A percentile compares a stretch with the other conserved stretches of the same genome.
phyloP scores from a whole-genome alignment of 2,797 vertebrate species.

The Xiphophorus birchmanni region DNA sequence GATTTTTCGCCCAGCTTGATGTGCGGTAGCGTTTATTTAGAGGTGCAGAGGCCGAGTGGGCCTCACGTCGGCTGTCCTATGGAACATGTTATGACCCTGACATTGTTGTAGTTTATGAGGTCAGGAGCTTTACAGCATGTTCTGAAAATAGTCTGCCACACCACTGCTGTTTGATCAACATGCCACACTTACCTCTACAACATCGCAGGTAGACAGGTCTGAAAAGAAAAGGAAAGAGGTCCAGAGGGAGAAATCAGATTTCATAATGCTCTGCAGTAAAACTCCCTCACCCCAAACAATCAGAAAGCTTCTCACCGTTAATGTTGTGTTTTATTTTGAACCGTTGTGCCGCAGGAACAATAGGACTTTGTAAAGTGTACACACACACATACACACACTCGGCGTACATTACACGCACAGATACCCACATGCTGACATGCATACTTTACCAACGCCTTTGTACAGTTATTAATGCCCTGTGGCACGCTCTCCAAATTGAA shows the following conservation, averaged over 20 bases:
- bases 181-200: slow-evolving; percentile 20
- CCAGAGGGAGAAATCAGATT: slow-evolving; percentile 48
- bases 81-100: slow-evolving; percentile 64
- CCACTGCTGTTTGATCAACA: slow-evolving; percentile 71
- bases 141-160: slow-evolving; percentile 71
- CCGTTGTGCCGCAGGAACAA: slow-evolving; percentile 61
- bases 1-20: slow-evolving; percentile 27
- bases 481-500: slow-evolving; percentile 72
- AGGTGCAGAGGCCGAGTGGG: slow-evolving; percentile 41
- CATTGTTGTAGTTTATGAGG: slow-evolving; percentile 75
- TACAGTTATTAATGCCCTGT: slow-evolving; percentile 72
- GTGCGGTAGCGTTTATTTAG: slow-evolving; percentile 44
- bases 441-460: slow-evolving; percentile 54
- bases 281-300: slow-evolving; percentile 64
- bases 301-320: slow-evolving; percentile 66
- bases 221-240: slow-evolving; percentile 21
- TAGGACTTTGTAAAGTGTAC: slow-evolving; percentile 55
- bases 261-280: slow-evolving; percentile 60
- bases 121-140: slow-evolving; percentile 71
- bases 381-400: slow-evolving; percentile 17
- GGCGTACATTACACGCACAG: slow-evolving; percentile 46
- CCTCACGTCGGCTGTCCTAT: slow-evolving; percentile 56
- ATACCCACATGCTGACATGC: slow-evolving; percentile 37
- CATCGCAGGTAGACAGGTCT: slow-evolving; percentile 27
- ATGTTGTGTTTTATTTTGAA: slow-evolving; percentile 67